These are phyloP conservation scores for Drosophila meridiana DNA, from an alignment of 2,888 invertebrate species.

Conservation along the genomic window DNA sequence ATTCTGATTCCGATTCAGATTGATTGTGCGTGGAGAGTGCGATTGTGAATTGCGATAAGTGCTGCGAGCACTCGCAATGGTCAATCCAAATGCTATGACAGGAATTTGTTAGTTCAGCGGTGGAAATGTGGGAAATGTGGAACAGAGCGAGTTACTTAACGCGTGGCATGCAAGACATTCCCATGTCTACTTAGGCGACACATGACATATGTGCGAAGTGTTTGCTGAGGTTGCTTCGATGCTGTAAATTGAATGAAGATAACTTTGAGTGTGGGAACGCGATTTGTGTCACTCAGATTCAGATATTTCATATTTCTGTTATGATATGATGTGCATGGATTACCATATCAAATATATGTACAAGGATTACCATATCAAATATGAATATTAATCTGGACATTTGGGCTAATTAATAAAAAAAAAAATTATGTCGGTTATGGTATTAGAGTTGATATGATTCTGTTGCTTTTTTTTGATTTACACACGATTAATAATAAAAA, in stretches of 20 bases:
- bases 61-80: slow-evolving; percentile 17
- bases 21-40: slow-evolving; percentile 29
- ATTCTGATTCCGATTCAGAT: slow-evolving; percentile 23
- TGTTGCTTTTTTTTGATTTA: no score
- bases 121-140: background rate
- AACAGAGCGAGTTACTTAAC: background rate
- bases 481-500: no score
- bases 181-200: background rate
- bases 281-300: background rate
- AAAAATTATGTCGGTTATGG: no score
- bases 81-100: slow-evolving; percentile 4
- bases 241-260: background rate
- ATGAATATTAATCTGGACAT: no score
- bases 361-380: no score
- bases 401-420: no score
- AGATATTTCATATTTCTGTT: background rate
- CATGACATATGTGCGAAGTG: background rate
- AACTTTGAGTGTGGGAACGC: background rate
- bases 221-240: background rate
- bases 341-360: background rate
- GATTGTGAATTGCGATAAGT: slow-evolving; percentile 25
- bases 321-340: background rate
- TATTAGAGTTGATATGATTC: no score
- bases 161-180: background rate
- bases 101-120: slow-evolving; percentile 1